phyloP scores from a whole-genome alignment of 2,888 invertebrate species.

The Drosophila tripunctata region DNA sequence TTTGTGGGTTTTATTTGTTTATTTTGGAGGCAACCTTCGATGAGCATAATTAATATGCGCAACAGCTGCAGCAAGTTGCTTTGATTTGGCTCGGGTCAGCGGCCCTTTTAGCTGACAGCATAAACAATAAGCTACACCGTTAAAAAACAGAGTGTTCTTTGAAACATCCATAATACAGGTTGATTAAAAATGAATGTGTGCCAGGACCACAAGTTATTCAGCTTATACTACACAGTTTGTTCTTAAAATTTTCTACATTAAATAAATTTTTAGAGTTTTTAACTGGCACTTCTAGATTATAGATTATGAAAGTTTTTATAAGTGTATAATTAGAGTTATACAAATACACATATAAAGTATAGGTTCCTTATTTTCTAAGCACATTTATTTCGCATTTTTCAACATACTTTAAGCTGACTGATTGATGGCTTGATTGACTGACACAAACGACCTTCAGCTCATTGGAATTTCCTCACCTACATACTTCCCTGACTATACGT shows the following conservation, averaged over 20 bases:
- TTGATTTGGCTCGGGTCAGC: constrained; percentile 39
- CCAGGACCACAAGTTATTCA: too few relatives aligned
- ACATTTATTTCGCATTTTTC: not conserved
- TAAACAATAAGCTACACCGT: too few relatives aligned
- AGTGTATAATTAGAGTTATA: too few relatives aligned
- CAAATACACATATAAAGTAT: too few relatives aligned
- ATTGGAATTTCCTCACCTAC: constrained; percentile 1
- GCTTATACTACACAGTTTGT: too few relatives aligned
- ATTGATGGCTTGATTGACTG: not conserved
- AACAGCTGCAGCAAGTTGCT: constrained; percentile 37
- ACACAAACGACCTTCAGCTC: constrained; percentile 16
- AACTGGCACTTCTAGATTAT: too few relatives aligned
- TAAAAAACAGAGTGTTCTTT: too few relatives aligned
- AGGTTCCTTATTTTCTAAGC: not conserved
- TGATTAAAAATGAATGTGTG: too few relatives aligned
- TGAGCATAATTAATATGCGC: constrained; percentile 53
- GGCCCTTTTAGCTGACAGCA: constrained; percentile 9
- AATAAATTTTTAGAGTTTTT: too few relatives aligned
- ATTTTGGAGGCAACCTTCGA: constrained; percentile 39
- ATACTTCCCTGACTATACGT: constrained; percentile 6
- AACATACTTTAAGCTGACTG: not conserved
- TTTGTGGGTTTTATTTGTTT: constrained; percentile 14
- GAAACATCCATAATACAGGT: too few relatives aligned
- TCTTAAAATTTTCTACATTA: too few relatives aligned
- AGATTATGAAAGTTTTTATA: not conserved